A percentile compares a stretch with the other conserved stretches of the same genome.
These are phyloP conservation scores for Sminthurinus signatus DNA, from an alignment of 1,140 invertebrate species.

Conservation along the genomic window DNA sequence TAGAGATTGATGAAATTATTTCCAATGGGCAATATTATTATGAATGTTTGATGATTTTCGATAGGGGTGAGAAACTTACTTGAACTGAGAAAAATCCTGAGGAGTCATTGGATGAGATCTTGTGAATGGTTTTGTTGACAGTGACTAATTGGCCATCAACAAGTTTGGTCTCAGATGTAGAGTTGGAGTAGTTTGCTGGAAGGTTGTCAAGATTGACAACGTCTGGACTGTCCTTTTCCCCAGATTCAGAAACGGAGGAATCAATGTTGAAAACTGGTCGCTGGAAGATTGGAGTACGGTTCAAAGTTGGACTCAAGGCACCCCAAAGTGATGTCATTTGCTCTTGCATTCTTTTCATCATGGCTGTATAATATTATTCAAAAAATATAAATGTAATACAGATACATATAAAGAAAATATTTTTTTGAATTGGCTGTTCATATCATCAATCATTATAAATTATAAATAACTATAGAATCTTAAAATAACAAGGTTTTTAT, in stretches of 20 bases:
- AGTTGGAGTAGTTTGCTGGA: slow-evolving; percentile 38
- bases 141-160: slow-evolving; percentile 38
- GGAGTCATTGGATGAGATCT: slow-evolving; percentile 35
- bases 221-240: neutral
- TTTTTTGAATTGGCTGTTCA: no score
- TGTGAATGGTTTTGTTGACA: slow-evolving; percentile 40
- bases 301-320: slow-evolving; percentile 20
- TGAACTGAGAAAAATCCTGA: slow-evolving; percentile 39
- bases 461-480: no score
- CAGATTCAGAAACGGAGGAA: neutral
- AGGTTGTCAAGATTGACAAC: slow-evolving; percentile 19
- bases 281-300: slow-evolving; percentile 18
- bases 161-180: slow-evolving; percentile 39
- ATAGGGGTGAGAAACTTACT: slow-evolving; percentile 26
- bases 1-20: no score
- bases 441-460: no score
- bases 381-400: no score
- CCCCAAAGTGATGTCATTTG: slow-evolving; percentile 38
- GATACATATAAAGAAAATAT: no score
- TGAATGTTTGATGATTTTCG: no score
- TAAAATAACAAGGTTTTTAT: no score
- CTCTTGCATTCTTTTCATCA: slow-evolving; percentile 38
- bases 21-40: no score
- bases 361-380: no score
- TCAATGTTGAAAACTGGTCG: slow-evolving; percentile 9